phyloP scores from a whole-genome alignment of 2,888 invertebrate genomes.

The Polydrusus tereticollis region DNA sequence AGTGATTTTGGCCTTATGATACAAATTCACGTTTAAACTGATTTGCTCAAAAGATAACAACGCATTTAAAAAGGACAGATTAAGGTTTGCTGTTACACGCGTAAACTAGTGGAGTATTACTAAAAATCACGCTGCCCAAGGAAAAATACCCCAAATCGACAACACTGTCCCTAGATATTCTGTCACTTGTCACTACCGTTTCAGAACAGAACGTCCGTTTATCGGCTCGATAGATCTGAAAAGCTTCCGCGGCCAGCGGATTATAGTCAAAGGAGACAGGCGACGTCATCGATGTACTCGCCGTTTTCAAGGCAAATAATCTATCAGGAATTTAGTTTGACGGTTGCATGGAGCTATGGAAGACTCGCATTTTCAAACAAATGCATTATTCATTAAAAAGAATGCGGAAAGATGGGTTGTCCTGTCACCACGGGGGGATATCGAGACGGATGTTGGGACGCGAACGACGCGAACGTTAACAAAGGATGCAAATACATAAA shows the following conservation, averaged over 20 bases:
- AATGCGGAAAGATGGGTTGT: constrained; percentile 27
- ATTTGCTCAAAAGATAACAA: too few relatives aligned
- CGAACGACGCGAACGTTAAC: too few relatives aligned
- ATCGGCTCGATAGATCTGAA: constrained; percentile 36
- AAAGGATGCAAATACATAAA: too few relatives aligned
- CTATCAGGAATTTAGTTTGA: constrained; percentile 61
- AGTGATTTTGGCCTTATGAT: too few relatives aligned
- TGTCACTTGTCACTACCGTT: constrained; percentile 28
- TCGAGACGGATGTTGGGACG: constrained; percentile 22
- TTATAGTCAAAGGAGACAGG: constrained; percentile 12
- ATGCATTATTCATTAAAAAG: constrained; percentile 41
- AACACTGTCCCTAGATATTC: background rate
- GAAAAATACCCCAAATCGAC: too few relatives aligned
- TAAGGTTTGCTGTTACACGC: too few relatives aligned
- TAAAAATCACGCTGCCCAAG: too few relatives aligned
- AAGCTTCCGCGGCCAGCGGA: constrained; percentile 41
- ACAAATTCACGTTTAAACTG: too few relatives aligned
- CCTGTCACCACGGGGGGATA: constrained; percentile 25
- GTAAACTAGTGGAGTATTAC: too few relatives aligned
- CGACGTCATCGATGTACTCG: constrained; percentile 40
- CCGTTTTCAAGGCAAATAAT: constrained; percentile 58
- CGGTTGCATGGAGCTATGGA: constrained; percentile 56
- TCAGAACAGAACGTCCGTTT: constrained; percentile 27
- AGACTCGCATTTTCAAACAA: constrained; percentile 55
- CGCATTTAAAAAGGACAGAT: too few relatives aligned